phyloP scores from a whole-genome alignment of 53 echinoderm and acorn worm species.

The Paracentrotus lividus region DNA sequence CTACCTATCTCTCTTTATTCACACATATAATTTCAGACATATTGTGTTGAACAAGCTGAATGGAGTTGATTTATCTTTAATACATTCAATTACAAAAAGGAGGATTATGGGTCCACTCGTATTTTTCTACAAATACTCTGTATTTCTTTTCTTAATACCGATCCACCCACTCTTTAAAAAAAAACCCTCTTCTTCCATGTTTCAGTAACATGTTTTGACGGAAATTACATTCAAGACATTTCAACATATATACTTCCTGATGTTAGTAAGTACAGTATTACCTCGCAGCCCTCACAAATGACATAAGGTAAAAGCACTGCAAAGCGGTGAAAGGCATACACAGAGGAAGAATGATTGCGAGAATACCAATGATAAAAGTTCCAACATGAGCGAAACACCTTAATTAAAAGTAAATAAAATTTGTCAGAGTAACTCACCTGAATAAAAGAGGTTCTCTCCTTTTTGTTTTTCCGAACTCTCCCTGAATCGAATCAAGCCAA shows the following conservation, averaged over 20 bases:
- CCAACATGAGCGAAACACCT: not conserved
- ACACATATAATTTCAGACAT: too few relatives aligned
- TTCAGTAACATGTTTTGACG: not conserved
- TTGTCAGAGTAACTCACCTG: constrained; percentile 26
- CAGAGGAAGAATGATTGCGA: not conserved
- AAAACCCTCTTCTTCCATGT: not conserved
- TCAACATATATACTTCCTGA: not conserved
- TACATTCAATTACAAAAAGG: too few relatives aligned
- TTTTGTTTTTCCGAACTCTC: constrained; percentile 7
- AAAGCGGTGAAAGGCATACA: not conserved
- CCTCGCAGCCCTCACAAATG: too few relatives aligned
- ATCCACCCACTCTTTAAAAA: too few relatives aligned
- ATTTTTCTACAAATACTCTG: too few relatives aligned
- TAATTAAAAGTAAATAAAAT: constrained; percentile 20
- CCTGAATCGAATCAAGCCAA: constrained; percentile 53
- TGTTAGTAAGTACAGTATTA: not conserved
- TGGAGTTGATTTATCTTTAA: too few relatives aligned
- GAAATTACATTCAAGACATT: not conserved
- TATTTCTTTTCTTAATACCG: too few relatives aligned
- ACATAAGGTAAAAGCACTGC: not conserved
- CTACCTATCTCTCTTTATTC: too few relatives aligned
- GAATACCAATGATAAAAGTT: not conserved
- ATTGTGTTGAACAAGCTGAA: too few relatives aligned
- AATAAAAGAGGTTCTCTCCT: not conserved
- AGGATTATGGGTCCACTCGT: too few relatives aligned